A percentile compares a stretch with the other conserved stretches of the same genome.
These are phyloP conservation scores for Botrylloides violaceus DNA, from an alignment of 23 tunicate species.

Conservation along the genomic window DNA sequence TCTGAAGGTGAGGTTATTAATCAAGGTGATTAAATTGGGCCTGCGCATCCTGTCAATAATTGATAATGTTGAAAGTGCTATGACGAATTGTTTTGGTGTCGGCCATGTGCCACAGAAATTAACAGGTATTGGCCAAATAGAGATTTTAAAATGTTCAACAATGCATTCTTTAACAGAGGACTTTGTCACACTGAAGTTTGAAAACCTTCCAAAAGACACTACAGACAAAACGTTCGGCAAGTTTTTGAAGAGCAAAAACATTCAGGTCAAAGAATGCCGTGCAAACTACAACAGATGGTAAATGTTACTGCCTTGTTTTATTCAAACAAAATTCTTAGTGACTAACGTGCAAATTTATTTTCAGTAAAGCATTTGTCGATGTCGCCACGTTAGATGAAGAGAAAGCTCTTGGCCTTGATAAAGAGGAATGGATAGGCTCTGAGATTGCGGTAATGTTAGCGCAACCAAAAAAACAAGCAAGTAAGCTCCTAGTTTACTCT, in stretches of 20 bases:
- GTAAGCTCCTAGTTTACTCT: no score
- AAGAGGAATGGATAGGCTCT: conserved; percentile 57
- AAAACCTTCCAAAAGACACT: conserved; percentile 52
- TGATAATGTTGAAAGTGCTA: no score
- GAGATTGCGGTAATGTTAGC: conserved; percentile 35
- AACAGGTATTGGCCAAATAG: no score
- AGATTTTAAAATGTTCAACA: no score
- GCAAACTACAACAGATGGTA: conserved; percentile 59
- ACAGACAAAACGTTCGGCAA: conserved; percentile 43
- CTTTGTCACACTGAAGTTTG: conserved; percentile 41
- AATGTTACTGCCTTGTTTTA: conserved; percentile 14
- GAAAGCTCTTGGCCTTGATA: conserved; percentile 38
- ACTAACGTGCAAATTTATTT: not conserved
- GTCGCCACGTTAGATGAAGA: conserved; percentile 26
- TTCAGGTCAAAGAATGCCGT: conserved; percentile 44
- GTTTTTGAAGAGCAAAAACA: conserved; percentile 49
- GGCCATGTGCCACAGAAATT: no score
- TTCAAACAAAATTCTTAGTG: not conserved
- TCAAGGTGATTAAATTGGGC: no score
- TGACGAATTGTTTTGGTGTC: no score
- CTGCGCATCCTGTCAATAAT: no score
- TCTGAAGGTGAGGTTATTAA: no score
- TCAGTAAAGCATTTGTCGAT: conserved; percentile 81
- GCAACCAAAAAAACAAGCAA: no score
- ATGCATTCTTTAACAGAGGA: no score